Base-by-base conservation (phyloP, 2,888 invertebrate species). In the Chymomyza caudatula region DNA sequence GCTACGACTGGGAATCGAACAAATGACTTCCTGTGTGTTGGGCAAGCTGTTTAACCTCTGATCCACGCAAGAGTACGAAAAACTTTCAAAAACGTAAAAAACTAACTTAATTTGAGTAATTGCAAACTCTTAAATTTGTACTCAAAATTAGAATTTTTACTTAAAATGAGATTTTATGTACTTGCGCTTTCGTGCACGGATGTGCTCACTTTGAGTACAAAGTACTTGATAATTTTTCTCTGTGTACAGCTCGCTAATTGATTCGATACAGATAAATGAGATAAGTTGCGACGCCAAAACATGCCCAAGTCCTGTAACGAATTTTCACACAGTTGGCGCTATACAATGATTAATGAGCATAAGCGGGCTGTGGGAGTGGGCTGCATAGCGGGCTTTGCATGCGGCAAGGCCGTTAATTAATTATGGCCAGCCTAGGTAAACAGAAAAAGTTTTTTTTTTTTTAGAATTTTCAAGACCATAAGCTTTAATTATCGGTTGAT, bases 261-360 rank as follows among this genome's bases (percentile, higher is more conserved):
- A 81, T 83, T 84, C 77, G 85, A 78, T 86, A 73, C 76, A 85
- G 85, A 85, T 85, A 83, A 86, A 81, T 82, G 85, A 82, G 74
- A 76, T 67, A 55, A 70, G 63, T 61, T 6, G 29, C 62, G 63
- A 63, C 71, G 67, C 59, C 60, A 25, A 42, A 19, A 57, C 43
- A 29, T 19, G 65, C n/a, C 62, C 29, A 11, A 37, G 29, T 37
- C 29, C 29, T 37, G 29, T 37, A 37, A 37, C 8, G 29, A 37
- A 37, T 11, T 11, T 37, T 37, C 29, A 2, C 44, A 29, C 52
- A 55, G 37, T 63, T 80, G 76, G 69, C 71, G 77, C 75, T 68
- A 68, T 65, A 83, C 77, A 80, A 85, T 85, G 81, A 81, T 85
- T 85, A 85, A 81, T 83, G 86, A 57, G 25, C 20, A 15, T 17